Evolutionary conservation across 2,113 vertebrate species (phyloP).

Genomic region (Cichladusa arquata): DNA sequence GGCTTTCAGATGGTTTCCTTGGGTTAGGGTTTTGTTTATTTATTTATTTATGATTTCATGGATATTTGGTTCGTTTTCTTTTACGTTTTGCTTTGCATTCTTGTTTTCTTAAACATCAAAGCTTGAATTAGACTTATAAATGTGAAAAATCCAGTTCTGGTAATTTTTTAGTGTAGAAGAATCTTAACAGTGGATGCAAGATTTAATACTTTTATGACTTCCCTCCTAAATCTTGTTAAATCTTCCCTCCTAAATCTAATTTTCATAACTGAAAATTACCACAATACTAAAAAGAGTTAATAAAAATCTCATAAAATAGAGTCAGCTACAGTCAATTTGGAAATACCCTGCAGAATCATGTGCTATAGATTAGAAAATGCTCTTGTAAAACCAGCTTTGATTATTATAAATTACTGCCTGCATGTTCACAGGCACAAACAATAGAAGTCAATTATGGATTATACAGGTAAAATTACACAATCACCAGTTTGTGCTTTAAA

Average conservation of each 20-base stretch:
- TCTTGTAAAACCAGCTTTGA: background rate
- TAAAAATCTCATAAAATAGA: background rate
- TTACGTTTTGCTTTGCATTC: background rate
- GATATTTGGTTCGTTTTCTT: background rate
- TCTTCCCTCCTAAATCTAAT: background rate
- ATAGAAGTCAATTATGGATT: background rate
- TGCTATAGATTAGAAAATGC: background rate
- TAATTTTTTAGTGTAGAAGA: background rate
- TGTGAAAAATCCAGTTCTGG: background rate
- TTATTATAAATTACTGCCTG: background rate
- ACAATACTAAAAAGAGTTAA: background rate
- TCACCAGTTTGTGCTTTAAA: background rate
- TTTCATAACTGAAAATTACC: background rate
- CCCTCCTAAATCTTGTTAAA: background rate
- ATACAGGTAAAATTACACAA: background rate
- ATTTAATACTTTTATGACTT: background rate
- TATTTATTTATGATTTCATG: background rate
- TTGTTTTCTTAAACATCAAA: background rate
- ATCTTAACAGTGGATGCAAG: background rate
- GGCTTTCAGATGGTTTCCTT: background rate
- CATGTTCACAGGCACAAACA: background rate
- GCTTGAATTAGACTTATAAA: background rate
- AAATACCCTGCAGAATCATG: background rate
- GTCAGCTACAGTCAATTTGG: background rate
- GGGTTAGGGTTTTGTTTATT: background rate